phyloP scores from a whole-genome alignment of 2,797 vertebrate genomes.

The Pseudomugil gertrudae region DNA sequence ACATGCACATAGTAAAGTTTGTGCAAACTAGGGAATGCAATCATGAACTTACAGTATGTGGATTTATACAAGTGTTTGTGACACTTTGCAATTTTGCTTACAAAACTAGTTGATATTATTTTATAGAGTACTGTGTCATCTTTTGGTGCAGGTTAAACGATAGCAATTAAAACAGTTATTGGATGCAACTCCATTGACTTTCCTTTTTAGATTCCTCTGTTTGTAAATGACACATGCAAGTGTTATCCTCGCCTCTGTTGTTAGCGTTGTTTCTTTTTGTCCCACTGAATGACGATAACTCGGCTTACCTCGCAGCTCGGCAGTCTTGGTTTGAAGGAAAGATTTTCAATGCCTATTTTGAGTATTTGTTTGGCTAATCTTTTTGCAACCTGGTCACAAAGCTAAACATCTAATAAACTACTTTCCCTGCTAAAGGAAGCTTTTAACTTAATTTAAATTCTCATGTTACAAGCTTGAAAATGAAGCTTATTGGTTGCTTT shows the following conservation, averaged over 20 bases:
- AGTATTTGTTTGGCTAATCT: not conserved
- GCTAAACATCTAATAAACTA: not conserved
- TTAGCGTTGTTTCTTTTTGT: not conserved
- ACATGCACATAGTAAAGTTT: not conserved
- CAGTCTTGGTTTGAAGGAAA: not conserved
- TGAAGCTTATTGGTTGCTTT: not conserved
- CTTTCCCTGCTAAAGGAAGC: not conserved
- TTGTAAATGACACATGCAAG: not conserved
- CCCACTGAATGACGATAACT: not conserved
- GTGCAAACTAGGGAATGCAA: too few species aligned
- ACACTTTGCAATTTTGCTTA: not conserved
- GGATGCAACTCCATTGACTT: not conserved
- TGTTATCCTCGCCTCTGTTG: not conserved
- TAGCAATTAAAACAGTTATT: not conserved
- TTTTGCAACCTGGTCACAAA: not conserved
- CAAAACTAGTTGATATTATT: not conserved
- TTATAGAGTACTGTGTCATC: not conserved
- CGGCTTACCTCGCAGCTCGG: too few species aligned
- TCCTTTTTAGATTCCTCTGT: not conserved
- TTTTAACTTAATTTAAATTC: not conserved
- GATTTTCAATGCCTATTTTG: not conserved
- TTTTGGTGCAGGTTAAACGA: not conserved
- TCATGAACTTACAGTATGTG: too few species aligned
- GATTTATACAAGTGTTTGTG: too few species aligned
- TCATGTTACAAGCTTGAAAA: not conserved